phyloP scores from a whole-genome alignment of 2,888 invertebrate species.

The Scaptomyza caliginosa region DNA sequence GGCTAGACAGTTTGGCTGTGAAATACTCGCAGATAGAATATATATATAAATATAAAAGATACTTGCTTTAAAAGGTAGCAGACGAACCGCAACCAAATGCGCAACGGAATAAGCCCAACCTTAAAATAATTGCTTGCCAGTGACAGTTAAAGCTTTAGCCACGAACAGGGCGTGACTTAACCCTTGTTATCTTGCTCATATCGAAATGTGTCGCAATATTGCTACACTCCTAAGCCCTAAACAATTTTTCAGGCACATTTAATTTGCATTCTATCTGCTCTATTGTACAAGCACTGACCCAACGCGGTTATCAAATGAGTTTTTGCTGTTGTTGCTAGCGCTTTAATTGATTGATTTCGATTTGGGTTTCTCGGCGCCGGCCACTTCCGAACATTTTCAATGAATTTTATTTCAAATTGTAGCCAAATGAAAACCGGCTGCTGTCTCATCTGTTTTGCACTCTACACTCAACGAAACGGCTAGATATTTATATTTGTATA shows the following conservation, averaged over 20 bases:
- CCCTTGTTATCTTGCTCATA: conserved; percentile 24
- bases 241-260: conserved; percentile 29
- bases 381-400: conserved; percentile 15
- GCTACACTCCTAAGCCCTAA: conserved; percentile 3
- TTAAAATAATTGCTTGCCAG: conserved; percentile 57
- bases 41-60: conserved; percentile 8
- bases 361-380: conserved; percentile 10
- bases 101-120: conserved; percentile 56
- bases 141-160: conserved; percentile 41
- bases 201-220: conserved; percentile 45
- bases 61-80: conserved; percentile 51
- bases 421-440: conserved; percentile 14
- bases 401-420: conserved; percentile 29
- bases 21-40: conserved; percentile 48
- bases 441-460: conserved; percentile 22
- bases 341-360: conserved; percentile 40
- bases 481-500: conserved; percentile 20
- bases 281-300: conserved; percentile 3
- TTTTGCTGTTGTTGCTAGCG: not conserved
- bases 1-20: conserved; percentile 53
- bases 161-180: conserved; percentile 53
- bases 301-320: not conserved
- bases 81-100: conserved; percentile 56
- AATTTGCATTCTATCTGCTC: conserved; percentile 36
- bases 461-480: conserved; percentile 23